phyloP scores from a whole-genome alignment of 2,113 vertebrate genomes.

The Regulus satrapa region DNA sequence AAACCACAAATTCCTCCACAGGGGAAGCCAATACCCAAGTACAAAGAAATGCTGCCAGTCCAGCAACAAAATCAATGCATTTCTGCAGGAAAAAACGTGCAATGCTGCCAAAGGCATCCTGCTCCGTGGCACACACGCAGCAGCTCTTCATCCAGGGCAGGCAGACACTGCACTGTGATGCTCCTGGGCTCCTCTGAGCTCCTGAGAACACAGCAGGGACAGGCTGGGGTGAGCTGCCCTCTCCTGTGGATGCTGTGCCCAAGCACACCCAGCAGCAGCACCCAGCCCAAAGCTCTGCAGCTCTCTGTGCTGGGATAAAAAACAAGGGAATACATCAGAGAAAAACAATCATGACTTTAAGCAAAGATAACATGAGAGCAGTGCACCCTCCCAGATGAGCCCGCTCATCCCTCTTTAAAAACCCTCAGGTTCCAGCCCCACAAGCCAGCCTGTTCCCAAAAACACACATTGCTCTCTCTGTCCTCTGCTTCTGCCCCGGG shows the following conservation, averaged over 20 bases:
- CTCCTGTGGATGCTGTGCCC: rapidly evolving
- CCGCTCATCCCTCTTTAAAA: not conserved
- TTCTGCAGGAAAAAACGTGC: not conserved
- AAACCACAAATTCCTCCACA: slow-evolving; percentile 24
- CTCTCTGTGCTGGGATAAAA: not conserved
- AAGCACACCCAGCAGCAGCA: not conserved
- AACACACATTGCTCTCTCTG: rapidly evolving
- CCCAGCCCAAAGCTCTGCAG: not conserved
- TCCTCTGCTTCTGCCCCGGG: not conserved
- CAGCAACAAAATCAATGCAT: not conserved
- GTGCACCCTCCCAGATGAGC: not conserved
- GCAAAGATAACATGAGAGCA: not conserved
- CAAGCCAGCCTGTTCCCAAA: not conserved
- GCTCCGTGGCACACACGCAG: rapidly evolving
- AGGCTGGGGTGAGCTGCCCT: not conserved
- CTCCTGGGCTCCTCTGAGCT: not conserved
- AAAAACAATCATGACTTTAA: not conserved
- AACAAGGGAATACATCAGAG: not conserved
- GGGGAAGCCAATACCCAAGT: not conserved
- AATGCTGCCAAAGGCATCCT: not conserved
- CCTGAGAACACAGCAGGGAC: not conserved
- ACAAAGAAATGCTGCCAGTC: not conserved
- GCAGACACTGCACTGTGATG: not conserved
- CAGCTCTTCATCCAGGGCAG: not conserved
- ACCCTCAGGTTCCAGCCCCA: not conserved